A percentile compares a stretch with the other conserved stretches of the same genome.
These are phyloP conservation scores for Alethe castanea DNA, from an alignment of 2,113 vertebrate genomes.

Conservation along the genomic window DNA sequence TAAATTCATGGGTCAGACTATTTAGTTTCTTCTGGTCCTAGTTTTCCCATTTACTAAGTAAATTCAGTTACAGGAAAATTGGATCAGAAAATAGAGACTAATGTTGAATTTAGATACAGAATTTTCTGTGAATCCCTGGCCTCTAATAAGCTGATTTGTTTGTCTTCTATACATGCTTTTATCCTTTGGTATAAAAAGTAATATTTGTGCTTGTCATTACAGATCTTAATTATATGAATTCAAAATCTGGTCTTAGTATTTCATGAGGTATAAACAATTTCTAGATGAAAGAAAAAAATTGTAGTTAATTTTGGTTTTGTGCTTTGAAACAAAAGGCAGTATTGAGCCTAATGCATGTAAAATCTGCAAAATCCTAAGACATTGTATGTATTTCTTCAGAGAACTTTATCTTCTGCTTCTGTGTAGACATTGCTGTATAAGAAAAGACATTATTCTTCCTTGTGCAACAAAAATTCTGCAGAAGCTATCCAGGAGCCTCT, in stretches of 20 bases:
- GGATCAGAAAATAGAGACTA: background rate
- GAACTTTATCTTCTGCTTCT: background rate
- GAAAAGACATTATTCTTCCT: background rate
- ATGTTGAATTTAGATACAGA: background rate
- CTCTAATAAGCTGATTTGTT: background rate
- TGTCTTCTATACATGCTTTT: background rate
- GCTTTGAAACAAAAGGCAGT: background rate
- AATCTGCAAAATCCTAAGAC: background rate
- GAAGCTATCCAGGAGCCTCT: background rate
- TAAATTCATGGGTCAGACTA: background rate
- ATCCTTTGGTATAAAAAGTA: background rate
- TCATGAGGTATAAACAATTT: background rate
- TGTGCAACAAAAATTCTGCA: background rate
- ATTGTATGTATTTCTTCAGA: background rate
- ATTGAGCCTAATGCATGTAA: background rate
- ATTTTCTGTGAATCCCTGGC: background rate
- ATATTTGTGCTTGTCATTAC: background rate
- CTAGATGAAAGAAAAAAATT: background rate
- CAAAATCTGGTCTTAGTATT: background rate
- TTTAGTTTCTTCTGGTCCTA: background rate
- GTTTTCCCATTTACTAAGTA: background rate
- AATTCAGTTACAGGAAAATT: background rate
- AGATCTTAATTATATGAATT: background rate
- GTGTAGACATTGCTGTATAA: background rate
- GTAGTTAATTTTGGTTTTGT: background rate